A percentile compares a stretch with the other conserved stretches of the same genome.
Evolutionary conservation across 1,140 invertebrate genomes (phyloP).

Genomic region (Drosophila carrolli): DNA sequence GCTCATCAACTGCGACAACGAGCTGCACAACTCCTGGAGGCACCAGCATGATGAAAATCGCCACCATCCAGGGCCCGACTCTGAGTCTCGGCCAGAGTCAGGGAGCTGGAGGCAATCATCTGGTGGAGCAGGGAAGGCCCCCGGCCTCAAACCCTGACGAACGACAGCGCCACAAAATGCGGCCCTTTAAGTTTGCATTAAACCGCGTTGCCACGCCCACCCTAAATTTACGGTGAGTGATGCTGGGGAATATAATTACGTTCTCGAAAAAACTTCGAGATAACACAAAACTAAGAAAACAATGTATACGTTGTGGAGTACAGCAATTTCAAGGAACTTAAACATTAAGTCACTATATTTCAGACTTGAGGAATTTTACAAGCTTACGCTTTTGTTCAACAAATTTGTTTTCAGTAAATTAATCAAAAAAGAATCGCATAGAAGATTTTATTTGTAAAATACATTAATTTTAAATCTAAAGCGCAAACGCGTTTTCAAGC

Average conservation of each 20-base stretch:
- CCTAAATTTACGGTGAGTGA: conserved; percentile 87
- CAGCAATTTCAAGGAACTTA: too few species aligned
- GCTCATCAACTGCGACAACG: conserved; percentile 77
- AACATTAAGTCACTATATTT: too few species aligned
- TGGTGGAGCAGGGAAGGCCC: conserved; percentile 39
- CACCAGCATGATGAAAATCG: conserved; percentile 51
- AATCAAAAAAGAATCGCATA: too few species aligned
- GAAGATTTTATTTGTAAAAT: too few species aligned
- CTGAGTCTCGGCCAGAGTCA: conserved; percentile 7
- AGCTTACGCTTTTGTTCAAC: too few species aligned
- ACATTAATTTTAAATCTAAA: too few species aligned
- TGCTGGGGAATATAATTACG: conserved; percentile 3
- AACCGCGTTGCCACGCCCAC: conserved; percentile 87
- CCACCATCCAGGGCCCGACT: conserved; percentile 57
- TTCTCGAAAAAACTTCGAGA: conserved; percentile 3
- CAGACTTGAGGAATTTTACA: too few species aligned
- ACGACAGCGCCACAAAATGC: conserved; percentile 87
- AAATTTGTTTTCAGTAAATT: too few species aligned
- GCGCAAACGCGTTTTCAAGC: too few species aligned
- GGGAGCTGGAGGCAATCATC: conserved; percentile 34
- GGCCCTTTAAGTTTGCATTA: conserved; percentile 88
- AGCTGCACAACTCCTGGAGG: conserved; percentile 57
- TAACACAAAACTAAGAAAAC: too few species aligned
- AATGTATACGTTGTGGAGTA: too few species aligned
- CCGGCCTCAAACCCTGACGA: conserved; percentile 85